Evolutionary conservation across 2,113 vertebrate genomes (phyloP), one percentile per base, ranked within the genome.

Genomic region (Lichenostomus cassidix): DNA sequence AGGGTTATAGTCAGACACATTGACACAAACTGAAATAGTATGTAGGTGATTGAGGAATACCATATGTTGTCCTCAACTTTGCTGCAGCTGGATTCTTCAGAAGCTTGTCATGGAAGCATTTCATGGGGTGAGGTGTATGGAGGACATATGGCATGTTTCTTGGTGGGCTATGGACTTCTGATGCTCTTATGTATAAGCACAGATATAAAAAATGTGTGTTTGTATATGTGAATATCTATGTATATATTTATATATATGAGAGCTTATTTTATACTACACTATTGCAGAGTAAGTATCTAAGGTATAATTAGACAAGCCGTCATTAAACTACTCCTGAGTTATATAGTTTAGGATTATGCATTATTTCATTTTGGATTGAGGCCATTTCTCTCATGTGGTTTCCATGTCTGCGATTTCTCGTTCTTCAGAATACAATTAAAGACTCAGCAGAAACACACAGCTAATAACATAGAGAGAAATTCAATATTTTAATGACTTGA

Each of bases 311-410:
- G 74, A 71, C 73, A 95, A 89, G 31, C 69, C 83, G 23, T 89
- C 90, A 95, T 96, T 96, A 95, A 95, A 64, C 42, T 90, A 59
- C 82, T 91, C 81, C 60, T 89, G 70, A 80, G 63, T 95, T 94
- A 15, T 33, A 23, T 75, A 58, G 58, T 94, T 92, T 49, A 87
- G 85, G 63, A 83, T 95, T 84, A 81, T 82, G 68, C 5, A 35
- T 91, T 37, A 86, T 85, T 95, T 94, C 73, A 65, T 93, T 92
- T 94, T 97, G 95, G 91, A 93, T 33, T 47, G 73, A 87, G 37
- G 94, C 92, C 62, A 84, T 90, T 94, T 96, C 77, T 94, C 91
- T 97, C 77, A 87, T 96, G 96, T 90, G 91, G 82, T 75, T 96
- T 94, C 19, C 25, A 20, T 65, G 56, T 93, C 85, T 90, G 29